Base-by-base conservation (phyloP, 2,797 vertebrate genomes). In the Epinephelus malabaricus region DNA sequence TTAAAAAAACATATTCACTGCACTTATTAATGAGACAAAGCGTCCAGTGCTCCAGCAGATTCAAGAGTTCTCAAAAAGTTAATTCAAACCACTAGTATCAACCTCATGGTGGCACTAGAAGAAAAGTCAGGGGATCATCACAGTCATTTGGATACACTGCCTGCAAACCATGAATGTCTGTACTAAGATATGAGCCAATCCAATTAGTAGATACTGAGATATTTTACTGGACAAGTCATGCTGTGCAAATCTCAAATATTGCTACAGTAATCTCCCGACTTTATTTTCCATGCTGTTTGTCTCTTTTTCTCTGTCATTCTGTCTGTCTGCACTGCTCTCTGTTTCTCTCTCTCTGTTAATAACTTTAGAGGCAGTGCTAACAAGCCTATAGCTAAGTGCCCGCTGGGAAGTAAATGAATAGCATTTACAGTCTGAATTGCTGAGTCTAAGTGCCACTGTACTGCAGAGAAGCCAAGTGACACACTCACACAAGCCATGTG, bases 321-420 rank as follows among this genome's bases (percentile, higher is more conserved):
- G 14, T 55, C 49, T n/a, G 1, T 64, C 54, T 56, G 27, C 9
- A 8, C 18, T 11, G 11, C 40, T 58, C n/a, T 34, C 18, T 17
- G 5, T 49, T 9, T 30, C 38, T 38, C 40, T 34, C 9, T 45
- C 60, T 55, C 40, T 8, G 14, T 54, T 68, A 62, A 34, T 49
- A 79, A 50, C 61, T 68, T 66, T 25, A 65, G 47, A 68, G 64
- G 51, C 34, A 14, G 47, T 19, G 51, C 64, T 63, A 75, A 84
- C n/a, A 72, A 67, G 67, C 53, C 2, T 9, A 55, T 45, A 49
- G 69, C 66, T 14, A 73, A 45, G 51, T 61, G 62, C 73, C 73
- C 67, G 73, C 73, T 79, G 81, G 46, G 81, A 79, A 54, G 51
- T 30, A 72, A 74, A 83, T 60, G 19, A 78, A 65, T n/a, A 63